Base-by-base conservation (phyloP, 2,113 vertebrate species). In the Gallinago paraguaiae region DNA sequence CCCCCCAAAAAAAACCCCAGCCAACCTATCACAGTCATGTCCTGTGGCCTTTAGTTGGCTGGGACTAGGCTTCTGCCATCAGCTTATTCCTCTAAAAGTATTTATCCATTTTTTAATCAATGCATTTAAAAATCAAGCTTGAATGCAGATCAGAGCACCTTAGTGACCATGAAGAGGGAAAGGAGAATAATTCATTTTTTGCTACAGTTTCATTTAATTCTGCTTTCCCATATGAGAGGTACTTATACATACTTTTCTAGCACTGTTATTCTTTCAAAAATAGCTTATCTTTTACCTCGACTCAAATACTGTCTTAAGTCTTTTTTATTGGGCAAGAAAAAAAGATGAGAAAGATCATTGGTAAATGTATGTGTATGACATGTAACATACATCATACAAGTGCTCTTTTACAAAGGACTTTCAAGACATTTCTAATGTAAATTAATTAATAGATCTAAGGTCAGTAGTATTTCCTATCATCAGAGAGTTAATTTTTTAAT, bases 231-330 rank as follows among this genome's bases (percentile, higher is more conserved):
- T 17, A 37, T 27, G 3, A 91, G 11, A 76, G 30, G 14, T n/a
- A 64, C 13, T 63, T n/a, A 28, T 2, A 50, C 6, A 35, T 28
- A 23, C 20, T 46, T 5, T 2, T 31, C 46, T 67, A 50, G 33
- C 13, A 30, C 5, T 28, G n/a, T 25, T 61, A 28, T 18, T 78
- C 39, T 61, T 80, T 61, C 23, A 57, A 45, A 82, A 91, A 22
- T 1, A 67, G 3, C 11, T 2, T 9, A 17, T 43, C 4, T 45
- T 60, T 63, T 20, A 35, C 9, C 45, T 60, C 0, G 0, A 11
- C 12, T 67, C n/a, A 28, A 28, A 35, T 80, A n/a, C 17, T 68
- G 13, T 27, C 35, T 31, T 17, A 48, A 6, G 13, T 5, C 31
- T 67, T 43, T 6, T 39, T 48, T 23, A 28, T 27, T 17, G 27